Conservation (phyloP, 2,888 invertebrate species). For the Pasiphila rectangulata region DNA sequence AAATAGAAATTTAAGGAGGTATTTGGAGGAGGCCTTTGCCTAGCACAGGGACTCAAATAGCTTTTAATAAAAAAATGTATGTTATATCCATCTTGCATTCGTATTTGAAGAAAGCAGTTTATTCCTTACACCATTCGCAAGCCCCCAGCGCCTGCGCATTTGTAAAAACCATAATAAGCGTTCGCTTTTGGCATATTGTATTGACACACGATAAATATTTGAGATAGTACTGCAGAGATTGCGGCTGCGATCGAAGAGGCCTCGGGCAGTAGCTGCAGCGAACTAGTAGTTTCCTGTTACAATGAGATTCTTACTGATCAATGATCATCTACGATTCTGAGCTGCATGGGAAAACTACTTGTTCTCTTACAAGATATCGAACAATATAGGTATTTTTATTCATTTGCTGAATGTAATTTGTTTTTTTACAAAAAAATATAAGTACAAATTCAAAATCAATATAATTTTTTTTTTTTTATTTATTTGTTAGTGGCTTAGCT, state of each 20-base stretch:
- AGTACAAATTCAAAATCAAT: no score
- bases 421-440: background rate
- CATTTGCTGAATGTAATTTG: no score
- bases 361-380: background rate
- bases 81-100: no score
- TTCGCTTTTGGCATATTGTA: slow-evolving; percentile 76
- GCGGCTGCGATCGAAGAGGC: slow-evolving; percentile 48
- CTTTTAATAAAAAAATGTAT: no score
- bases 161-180: slow-evolving; percentile 78
- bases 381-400: no score
- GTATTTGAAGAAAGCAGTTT: no score
- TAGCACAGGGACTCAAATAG: no score
- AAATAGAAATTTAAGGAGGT: no score
- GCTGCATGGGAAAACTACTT: background rate
- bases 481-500: no score
- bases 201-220: slow-evolving; percentile 79
- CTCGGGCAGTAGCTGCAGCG: slow-evolving; percentile 25
- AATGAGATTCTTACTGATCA: slow-evolving; percentile 11
- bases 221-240: slow-evolving; percentile 66
- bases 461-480: no score
- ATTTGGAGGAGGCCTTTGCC: no score
- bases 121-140: slow-evolving; percentile 35
- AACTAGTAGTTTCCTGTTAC: slow-evolving; percentile 37
- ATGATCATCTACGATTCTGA: background rate
- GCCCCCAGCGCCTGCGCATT: slow-evolving; percentile 70